Evolutionary conservation across 1,140 invertebrate genomes (phyloP).

Genomic region (Drosophila malerkotliana): DNA sequence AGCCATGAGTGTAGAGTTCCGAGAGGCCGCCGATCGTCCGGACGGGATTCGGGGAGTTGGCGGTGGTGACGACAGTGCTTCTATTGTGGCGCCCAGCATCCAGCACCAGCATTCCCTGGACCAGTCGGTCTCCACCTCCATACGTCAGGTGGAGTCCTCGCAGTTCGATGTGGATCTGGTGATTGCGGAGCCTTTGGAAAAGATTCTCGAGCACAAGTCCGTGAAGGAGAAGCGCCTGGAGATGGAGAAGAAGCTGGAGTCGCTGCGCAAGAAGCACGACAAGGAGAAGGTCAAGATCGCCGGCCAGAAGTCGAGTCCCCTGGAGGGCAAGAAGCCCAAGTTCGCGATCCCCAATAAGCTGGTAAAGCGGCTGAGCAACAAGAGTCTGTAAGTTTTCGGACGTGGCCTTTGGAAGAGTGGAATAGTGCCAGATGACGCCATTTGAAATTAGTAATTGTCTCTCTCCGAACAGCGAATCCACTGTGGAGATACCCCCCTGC

Average conservation of each 20-base stretch:
- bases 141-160: constrained; percentile 76
- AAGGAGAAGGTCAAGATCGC: constrained; percentile 89
- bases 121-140: constrained; percentile 68
- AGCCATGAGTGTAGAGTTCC: constrained; percentile 67
- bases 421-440: constrained; percentile 68
- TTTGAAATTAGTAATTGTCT: constrained; percentile 80
- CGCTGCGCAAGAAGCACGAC: constrained; percentile 93
- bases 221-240: constrained; percentile 93
- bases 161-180: constrained; percentile 86
- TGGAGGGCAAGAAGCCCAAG: constrained; percentile 88
- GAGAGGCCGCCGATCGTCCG: constrained; percentile 47
- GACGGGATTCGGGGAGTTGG: constrained; percentile 31
- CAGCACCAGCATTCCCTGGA: constrained; percentile 82
- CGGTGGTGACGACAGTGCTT: constrained; percentile 39
- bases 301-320: constrained; percentile 85
- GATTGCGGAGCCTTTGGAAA: constrained; percentile 91
- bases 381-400: constrained; percentile 89
- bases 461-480: constrained; percentile 79
- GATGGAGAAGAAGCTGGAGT: constrained; percentile 94
- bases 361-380: constrained; percentile 91
- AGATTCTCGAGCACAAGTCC: constrained; percentile 91
- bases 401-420: constrained; percentile 13
- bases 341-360: constrained; percentile 90
- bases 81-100: constrained; percentile 51
- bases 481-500: constrained; percentile 76